Evolutionary conservation across 2,888 invertebrate species (phyloP).

Genomic region (Tuberolachnus salignus): DNA sequence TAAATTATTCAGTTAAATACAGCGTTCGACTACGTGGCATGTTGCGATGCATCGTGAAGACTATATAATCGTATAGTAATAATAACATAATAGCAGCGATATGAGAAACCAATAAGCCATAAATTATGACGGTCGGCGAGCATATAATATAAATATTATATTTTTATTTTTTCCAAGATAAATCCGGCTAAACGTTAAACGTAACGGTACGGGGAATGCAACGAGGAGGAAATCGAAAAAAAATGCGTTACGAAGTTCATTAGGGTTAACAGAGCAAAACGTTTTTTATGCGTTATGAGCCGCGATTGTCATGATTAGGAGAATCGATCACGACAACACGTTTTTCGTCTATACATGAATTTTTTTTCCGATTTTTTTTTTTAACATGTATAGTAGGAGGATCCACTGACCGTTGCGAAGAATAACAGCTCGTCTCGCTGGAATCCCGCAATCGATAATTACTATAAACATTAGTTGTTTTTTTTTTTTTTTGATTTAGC

Average conservation of each 20-base stretch:
- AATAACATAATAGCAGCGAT: neutral
- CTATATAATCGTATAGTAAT: neutral
- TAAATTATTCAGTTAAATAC: neutral
- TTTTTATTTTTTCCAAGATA: constrained; percentile 11
- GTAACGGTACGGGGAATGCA: constrained; percentile 14
- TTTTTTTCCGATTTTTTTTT: constrained; percentile 33
- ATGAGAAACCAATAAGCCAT: constrained; percentile 47
- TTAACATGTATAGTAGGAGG: constrained; percentile 45
- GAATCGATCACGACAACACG: constrained; percentile 54
- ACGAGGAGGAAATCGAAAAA: constrained; percentile 24
- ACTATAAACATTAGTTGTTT: constrained; percentile 13
- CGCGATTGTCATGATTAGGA: constrained; percentile 56
- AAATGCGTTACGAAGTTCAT: constrained; percentile 50
- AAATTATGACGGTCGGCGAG: constrained; percentile 36
- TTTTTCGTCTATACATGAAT: constrained; percentile 29
- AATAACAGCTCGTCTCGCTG: constrained; percentile 52
- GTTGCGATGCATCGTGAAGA: constrained; percentile 21
- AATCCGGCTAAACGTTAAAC: constrained; percentile 15
- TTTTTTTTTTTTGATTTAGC: constrained; percentile 14
- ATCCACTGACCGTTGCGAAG: constrained; percentile 51
- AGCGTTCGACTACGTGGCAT: neutral
- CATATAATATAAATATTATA: neutral
- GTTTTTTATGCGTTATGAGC: constrained; percentile 53
- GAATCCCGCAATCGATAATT: constrained; percentile 54
- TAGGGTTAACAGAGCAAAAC: constrained; percentile 56